Conservation (phyloP, 2,113 vertebrate genomes). For the Candoia aspera region DNA sequence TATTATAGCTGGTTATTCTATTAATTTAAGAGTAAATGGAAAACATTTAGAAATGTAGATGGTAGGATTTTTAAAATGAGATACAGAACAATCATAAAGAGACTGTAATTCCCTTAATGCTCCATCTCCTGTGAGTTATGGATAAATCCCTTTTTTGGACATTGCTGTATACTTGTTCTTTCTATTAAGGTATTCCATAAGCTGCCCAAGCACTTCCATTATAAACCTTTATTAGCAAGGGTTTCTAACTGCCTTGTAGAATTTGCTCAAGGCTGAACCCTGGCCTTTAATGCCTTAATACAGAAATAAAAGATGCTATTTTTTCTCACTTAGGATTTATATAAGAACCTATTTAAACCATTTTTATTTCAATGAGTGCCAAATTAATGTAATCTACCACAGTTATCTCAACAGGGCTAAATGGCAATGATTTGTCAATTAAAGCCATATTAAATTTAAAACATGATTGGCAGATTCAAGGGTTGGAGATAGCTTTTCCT, state of each 20-base stretch:
- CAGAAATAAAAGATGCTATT: neutral
- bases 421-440: neutral
- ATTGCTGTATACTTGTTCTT: neutral
- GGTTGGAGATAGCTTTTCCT: neutral
- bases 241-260: conserved; percentile 38
- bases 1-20: conserved; percentile 40
- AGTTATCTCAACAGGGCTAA: neutral
- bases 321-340: neutral
- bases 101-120: conserved; percentile 43
- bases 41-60: conserved; percentile 52
- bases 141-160: conserved; percentile 32
- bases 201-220: conserved; percentile 28
- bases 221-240: conserved; percentile 22
- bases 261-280: conserved; percentile 9
- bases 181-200: neutral
- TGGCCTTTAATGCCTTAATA: neutral
- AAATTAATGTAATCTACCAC: neutral
- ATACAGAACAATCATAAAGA: conserved; percentile 51
- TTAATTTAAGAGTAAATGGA: conserved; percentile 63
- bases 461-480: neutral
- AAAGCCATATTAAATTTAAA: neutral
- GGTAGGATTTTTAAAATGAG: conserved; percentile 24
- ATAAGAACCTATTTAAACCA: neutral
- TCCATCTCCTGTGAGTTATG: conserved; percentile 33
- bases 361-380: neutral